Percentiles rank a stretch among this genome's conserved stretches.
Conservation (phyloP, 2,797 vertebrate genomes). For the Adrianichthys oophorus region DNA sequence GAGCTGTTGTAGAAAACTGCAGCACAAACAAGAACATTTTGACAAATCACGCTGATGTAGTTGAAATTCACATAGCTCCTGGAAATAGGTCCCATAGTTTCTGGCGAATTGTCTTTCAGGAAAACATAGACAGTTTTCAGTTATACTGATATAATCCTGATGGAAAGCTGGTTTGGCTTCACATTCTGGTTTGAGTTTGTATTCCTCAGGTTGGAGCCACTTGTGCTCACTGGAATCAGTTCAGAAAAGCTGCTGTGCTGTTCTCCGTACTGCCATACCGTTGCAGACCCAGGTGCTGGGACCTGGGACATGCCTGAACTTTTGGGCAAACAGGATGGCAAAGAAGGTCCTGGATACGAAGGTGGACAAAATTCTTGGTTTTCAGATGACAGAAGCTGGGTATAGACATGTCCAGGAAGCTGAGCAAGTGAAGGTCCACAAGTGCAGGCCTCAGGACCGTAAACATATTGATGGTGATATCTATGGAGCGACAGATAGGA, state of each 20-base stretch:
- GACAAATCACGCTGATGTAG: conserved; percentile 13
- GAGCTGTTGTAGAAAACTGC: conserved; percentile 8
- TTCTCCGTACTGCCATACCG: conserved; percentile 36
- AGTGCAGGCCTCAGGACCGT: conserved; percentile 15
- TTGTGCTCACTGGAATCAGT: conserved; percentile 4
- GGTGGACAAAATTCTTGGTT: conserved; percentile 10
- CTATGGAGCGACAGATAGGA: conserved; percentile 48
- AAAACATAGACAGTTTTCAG: conserved; percentile 15
- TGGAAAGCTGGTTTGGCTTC: conserved; percentile 49
- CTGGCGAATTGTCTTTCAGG: conserved; percentile 15
- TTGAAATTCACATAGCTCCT: conserved; percentile 1
- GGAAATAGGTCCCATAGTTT: conserved; percentile 3
- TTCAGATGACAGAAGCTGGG: conserved; percentile 34
- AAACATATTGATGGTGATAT: conserved; percentile 48
- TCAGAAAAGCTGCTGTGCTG: conserved; percentile 26
- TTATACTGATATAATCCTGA: conserved; percentile 68
- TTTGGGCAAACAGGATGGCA: conserved; percentile 10
- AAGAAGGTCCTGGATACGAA: conserved; percentile 19
- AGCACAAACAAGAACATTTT: conserved; percentile 13
- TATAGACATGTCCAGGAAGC: conserved; percentile 47
- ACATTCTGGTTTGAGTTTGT: conserved; percentile 31
- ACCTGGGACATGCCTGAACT: conserved; percentile 10
- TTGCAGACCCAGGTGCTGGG: not conserved
- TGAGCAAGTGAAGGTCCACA: conserved; percentile 6
- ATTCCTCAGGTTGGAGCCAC: conserved; percentile 26